These are phyloP conservation scores for Epirrhoe tristata DNA, from an alignment of 2,888 invertebrate species.

Conservation along the genomic window DNA sequence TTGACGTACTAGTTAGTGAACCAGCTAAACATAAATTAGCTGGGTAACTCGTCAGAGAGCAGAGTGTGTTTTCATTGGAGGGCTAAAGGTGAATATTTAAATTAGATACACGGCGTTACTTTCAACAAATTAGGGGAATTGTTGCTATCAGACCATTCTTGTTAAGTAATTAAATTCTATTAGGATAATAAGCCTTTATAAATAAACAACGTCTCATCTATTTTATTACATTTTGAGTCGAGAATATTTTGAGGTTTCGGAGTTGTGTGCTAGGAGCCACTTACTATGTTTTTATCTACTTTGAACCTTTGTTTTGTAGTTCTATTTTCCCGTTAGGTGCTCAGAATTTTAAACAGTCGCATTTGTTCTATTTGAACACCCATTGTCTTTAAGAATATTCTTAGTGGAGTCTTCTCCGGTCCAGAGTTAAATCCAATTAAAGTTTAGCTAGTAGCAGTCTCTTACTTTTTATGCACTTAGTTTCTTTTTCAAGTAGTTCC, in stretches of 20 bases:
- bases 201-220: conserved; percentile 21
- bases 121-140: conserved; percentile 46
- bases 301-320: conserved; percentile 8
- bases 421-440: conserved; percentile 35
- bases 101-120: conserved; percentile 52
- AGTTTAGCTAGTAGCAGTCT: conserved; percentile 41
- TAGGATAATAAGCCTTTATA: conserved; percentile 41
- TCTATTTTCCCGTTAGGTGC: conserved; percentile 23
- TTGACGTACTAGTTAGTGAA: neutral
- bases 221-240: neutral
- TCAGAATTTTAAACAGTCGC: conserved; percentile 36
- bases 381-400: conserved; percentile 37
- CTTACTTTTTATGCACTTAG: conserved; percentile 43
- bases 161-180: conserved; percentile 44
- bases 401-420: conserved; percentile 25
- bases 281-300: conserved; percentile 1
- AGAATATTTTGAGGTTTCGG: neutral
- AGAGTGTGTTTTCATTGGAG: conserved; percentile 52
- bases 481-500: conserved; percentile 34
- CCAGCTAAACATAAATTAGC: conserved; percentile 3
- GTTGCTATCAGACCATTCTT: conserved; percentile 39
- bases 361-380: conserved; percentile 33
- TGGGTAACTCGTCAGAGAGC: conserved; percentile 36
- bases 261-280: neutral
- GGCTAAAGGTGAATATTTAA: conserved; percentile 56